Evolutionary conservation across 2,113 vertebrate genomes (phyloP), one percentile per base, ranked within the genome.

Genomic region (Typhlomys cinereus): DNA sequence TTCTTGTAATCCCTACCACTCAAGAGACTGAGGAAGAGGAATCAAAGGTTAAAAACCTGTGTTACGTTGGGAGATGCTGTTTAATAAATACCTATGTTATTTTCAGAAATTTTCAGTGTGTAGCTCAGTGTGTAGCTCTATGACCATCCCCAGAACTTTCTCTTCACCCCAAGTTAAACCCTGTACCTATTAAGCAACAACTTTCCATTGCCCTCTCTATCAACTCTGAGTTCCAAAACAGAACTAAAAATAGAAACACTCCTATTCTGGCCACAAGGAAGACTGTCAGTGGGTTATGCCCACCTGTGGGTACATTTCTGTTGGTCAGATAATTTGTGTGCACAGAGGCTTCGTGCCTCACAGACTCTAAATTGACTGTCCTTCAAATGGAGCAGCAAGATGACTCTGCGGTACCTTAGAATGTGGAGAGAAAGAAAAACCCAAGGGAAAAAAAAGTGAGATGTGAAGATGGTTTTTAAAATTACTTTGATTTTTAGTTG

Each of bases 161-260:
- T 71, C 44, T 52, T 50, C 17, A 85, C 50, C 27, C 29, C 52
- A 85, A 59, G 71, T 39, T 67, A 92, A 93, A 86, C 8, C 29
- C 25, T 34, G 15, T 23, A 48, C 9, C 34, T 61, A 15, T 25
- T 73, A 52, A 92, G 66, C 21, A 81, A 5, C 50, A 21, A 23
- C 46, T 87, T 36, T 39, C 20, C 9, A 36, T 34, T 70, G n/a
- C 27, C 23, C 52, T 50, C 18, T 31, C 25, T 69, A 20, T 41
- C 44, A 57, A 29, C 44, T 3, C 12, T 54, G 41, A 46, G 14
- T 66, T 20, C 52, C 23, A 88, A 71, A 62, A 64, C 10, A 39
- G 4, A 89, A 71, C 76, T 96, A 31, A 93, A 75, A 85, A 85
- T 46, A 64, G 29, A 76, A 82, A 36, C 50, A 71, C 39, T 71